Percentiles rank a stretch among this genome's conserved stretches.
Conservation (phyloP, 2,888 invertebrate genomes). For the Lepidocyrtinus sp. region DNA sequence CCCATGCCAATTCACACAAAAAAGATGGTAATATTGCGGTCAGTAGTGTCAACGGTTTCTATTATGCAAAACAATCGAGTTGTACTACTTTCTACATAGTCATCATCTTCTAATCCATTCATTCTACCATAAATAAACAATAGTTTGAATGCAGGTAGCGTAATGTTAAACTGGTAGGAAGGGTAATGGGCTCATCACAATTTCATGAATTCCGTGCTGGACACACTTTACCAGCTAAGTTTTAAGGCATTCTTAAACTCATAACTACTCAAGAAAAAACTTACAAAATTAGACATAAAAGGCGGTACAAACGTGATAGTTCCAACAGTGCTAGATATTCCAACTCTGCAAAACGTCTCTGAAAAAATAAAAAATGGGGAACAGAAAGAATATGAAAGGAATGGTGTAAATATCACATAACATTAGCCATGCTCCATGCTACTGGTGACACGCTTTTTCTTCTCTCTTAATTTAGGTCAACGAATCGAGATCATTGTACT, state of each 20-base stretch:
- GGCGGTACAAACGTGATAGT: too few relatives aligned
- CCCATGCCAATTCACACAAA: neutral
- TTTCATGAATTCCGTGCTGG: neutral
- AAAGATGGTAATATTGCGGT: neutral
- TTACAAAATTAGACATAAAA: too few relatives aligned
- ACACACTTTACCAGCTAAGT: neutral
- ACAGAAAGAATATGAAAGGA: neutral
- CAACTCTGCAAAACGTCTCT: neutral
- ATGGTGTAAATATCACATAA: conserved; percentile 52
- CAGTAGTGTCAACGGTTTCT: neutral
- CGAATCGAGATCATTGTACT: conserved; percentile 62
- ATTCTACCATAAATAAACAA: neutral
- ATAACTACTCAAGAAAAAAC: too few relatives aligned
- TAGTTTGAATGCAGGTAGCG: neutral
- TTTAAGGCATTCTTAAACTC: too few relatives aligned
- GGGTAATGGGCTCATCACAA: neutral
- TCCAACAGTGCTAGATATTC: too few relatives aligned
- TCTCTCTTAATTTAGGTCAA: conserved; percentile 63
- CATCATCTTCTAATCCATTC: neutral
- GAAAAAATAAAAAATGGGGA: neutral
- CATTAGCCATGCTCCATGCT: conserved; percentile 59
- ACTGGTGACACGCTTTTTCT: conserved; percentile 60
- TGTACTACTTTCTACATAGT: neutral
- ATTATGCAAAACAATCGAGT: neutral
- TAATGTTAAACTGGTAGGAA: neutral